Conservation (phyloP, 2,797 vertebrate genomes). For the Anisognathus igniventris region DNA sequence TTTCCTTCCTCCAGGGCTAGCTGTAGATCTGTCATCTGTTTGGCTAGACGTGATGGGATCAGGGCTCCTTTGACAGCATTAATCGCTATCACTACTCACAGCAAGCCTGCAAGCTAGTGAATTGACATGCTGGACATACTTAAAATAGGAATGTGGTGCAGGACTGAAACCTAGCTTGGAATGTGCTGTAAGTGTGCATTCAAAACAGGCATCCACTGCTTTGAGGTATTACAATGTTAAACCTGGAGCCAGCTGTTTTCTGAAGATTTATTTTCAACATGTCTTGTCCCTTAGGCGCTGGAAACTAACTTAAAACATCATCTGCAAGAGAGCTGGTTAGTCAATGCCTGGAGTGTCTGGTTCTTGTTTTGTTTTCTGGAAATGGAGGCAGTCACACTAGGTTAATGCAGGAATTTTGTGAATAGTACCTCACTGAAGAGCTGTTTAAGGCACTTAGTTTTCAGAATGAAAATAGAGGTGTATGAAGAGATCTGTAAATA, state of each 20-base stretch:
- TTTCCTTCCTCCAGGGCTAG: slow-evolving; percentile 20
- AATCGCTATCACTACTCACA: slow-evolving; percentile 31
- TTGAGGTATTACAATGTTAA: slow-evolving; percentile 44
- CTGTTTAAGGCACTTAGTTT: not conserved
- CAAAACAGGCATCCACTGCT: slow-evolving; percentile 18
- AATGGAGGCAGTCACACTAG: not conserved
- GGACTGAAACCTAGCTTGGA: not conserved
- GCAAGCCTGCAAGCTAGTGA: not conserved
- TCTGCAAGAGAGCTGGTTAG: not conserved
- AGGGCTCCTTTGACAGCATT: slow-evolving; percentile 18
- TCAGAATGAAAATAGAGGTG: not conserved
- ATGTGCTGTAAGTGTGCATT: slow-evolving; percentile 19
- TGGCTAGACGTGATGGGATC: slow-evolving; percentile 5
- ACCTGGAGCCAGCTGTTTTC: slow-evolving; percentile 9
- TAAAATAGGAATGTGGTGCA: not conserved
- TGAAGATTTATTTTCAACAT: slow-evolving; percentile 38
- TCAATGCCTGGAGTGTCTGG: not conserved
- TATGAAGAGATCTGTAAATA: not conserved
- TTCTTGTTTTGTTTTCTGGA: slow-evolving; percentile 2
- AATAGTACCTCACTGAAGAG: not conserved
- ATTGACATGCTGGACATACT: slow-evolving; percentile 35
- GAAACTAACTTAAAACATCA: slow-evolving; percentile 17
- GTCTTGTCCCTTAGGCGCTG: not conserved
- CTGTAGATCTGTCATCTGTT: slow-evolving; percentile 20
- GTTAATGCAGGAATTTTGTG: not conserved